phyloP scores from a whole-genome alignment of 1,140 invertebrate genomes.

The Macrosteles quadrilineatus region DNA sequence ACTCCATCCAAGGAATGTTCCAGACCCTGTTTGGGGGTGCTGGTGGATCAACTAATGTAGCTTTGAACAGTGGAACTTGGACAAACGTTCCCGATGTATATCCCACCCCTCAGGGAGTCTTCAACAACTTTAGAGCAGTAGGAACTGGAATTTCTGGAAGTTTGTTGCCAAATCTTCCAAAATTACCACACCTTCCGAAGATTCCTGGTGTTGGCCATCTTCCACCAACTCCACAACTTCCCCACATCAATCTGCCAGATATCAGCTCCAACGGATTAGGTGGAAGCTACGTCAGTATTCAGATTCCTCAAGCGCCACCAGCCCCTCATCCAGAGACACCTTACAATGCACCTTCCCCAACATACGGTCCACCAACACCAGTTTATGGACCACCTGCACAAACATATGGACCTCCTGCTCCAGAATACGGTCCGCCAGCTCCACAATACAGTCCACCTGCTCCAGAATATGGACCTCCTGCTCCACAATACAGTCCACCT shows the following conservation, averaged over 20 bases:
- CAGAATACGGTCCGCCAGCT: neutral
- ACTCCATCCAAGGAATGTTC: neutral
- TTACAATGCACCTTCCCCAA: neutral
- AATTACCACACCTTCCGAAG: slow-evolving; percentile 28
- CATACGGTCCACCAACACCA: neutral
- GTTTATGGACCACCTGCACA: neutral
- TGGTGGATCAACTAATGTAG: neutral
- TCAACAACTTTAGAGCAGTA: slow-evolving; percentile 9
- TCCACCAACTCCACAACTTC: slow-evolving; percentile 28
- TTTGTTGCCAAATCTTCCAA: slow-evolving; percentile 27
- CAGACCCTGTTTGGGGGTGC: slow-evolving; percentile 20
- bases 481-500: slow-evolving; percentile 13
- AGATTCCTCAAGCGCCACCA: neutral
- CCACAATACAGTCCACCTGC: neutral
- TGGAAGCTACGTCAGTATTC: slow-evolving; percentile 31
- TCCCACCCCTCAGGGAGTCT: slow-evolving; percentile 23
- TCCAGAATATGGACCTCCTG: neutral
- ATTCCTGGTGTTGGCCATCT: slow-evolving; percentile 21
- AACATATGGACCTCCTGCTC: neutral
- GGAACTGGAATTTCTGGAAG: neutral
- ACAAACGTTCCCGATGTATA: slow-evolving; percentile 13
- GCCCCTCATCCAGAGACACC: neutral
- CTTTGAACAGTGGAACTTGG: slow-evolving; percentile 1
- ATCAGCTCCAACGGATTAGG: slow-evolving; percentile 4
- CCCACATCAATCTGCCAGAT: slow-evolving; percentile 27